Base-by-base conservation (phyloP, 2,797 vertebrate species). In the Aphelocoma californica region DNA sequence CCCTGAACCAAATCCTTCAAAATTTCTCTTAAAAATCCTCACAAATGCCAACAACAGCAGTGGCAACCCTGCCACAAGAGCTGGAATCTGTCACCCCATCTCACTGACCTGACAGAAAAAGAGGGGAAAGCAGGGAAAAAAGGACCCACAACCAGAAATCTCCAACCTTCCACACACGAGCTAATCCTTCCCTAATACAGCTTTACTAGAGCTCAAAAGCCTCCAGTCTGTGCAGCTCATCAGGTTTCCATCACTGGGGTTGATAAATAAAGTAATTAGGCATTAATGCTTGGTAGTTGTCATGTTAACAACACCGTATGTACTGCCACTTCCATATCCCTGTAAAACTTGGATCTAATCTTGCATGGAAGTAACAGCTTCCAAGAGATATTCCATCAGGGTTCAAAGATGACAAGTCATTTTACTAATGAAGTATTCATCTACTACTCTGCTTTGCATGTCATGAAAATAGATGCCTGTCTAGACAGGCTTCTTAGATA, bases 391-490 rank as follows among this genome's bases (percentile, higher is more conserved):
- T 74, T 90, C 53, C 84, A 96, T 15, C 86, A 81, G 69, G 81
- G 93, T 96, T 95, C 88, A 93, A 90, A 90, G 81, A 92, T 75
- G 70, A 93, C 91, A 95, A 92, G 60, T 81, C 82, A 75, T 95
- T 93, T 88, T 44, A 77, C 81, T 93, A 95, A 96, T 90, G 72
- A 95, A 92, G 88, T 44, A 96, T 92, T 93, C 92, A 93, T 72
- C 86, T 48, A 70, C 79, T 72, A 72, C 78, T 78, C 84, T 92
- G 81, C 82, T 95, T 95, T 93, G 86, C 92, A 91, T 95, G 83
- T 61, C 86, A 93, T 94, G 96, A 80, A 93, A 94, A 95, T 74
- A 96, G 88, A 93, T 78, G 62, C 81, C 57, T 97, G 88, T 85
- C 95, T 97, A 96, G 86, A 95, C 84, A 89, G 62, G 45, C 71